Conservation (phyloP, 2,888 invertebrate species). For the Penaeus monodon region DNA sequence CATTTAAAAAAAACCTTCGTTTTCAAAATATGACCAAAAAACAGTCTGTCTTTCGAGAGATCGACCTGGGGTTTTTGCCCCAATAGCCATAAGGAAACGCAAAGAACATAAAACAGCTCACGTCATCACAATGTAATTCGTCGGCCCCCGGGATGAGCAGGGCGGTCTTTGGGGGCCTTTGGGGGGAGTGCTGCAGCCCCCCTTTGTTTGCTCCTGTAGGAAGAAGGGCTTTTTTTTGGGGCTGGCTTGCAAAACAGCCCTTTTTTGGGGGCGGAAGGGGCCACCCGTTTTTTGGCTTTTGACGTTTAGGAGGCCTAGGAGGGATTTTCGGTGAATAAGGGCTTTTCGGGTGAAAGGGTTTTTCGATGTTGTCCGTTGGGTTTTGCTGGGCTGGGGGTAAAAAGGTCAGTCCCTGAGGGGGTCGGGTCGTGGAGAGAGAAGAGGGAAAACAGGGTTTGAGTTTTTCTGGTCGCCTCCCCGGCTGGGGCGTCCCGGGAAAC, state of each 20-base stretch:
- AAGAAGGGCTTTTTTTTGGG: too few species aligned
- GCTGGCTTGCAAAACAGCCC: background rate
- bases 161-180: background rate
- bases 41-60: background rate
- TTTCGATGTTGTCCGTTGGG: background rate
- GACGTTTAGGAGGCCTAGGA: conserved; percentile 34
- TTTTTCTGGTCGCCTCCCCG: background rate
- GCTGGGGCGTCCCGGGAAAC: too few species aligned
- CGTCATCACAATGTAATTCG: conserved; percentile 1
- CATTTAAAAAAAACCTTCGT: too few species aligned
- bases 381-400: conserved; percentile 8
- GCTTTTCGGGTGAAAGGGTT: conserved; percentile 35
- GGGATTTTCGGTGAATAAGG: conserved; percentile 25
- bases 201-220: too few species aligned
- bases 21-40: background rate
- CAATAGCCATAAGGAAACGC: too few species aligned
- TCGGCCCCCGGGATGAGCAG: background rate
- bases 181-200: too few species aligned
- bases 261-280: background rate
- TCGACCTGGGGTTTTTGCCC: too few species aligned
- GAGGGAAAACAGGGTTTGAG: background rate
- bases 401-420: conserved; percentile 29
- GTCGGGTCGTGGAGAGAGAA: conserved; percentile 11
- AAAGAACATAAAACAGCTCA: background rate
- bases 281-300: background rate